A percentile compares a stretch with the other conserved stretches of the same genome.
Evolutionary conservation across 1,140 invertebrate genomes (phyloP).

Genomic region (Aphaenogaster rudis): DNA sequence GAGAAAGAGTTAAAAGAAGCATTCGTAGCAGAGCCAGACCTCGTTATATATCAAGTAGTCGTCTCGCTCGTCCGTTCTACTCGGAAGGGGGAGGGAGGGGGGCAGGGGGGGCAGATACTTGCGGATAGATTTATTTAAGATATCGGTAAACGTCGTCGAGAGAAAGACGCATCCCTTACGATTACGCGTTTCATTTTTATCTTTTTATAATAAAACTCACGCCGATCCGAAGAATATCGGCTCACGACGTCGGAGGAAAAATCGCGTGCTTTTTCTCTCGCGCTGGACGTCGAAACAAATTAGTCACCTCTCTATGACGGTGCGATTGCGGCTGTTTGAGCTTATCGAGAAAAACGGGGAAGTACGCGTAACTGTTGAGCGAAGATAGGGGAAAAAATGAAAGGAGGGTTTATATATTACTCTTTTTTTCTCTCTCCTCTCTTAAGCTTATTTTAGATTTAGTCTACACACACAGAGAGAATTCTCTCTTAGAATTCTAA

Average conservation of each 20-base stretch:
- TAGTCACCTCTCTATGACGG: no score
- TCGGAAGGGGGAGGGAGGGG: neutral
- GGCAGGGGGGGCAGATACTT: neutral
- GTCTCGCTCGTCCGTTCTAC: neutral
- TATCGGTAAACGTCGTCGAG: neutral
- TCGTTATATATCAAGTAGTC: constrained; percentile 13
- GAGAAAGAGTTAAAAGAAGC: constrained; percentile 5
- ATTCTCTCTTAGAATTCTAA: no score
- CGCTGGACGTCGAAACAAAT: neutral
- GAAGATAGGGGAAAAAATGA: neutral
- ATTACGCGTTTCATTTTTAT: neutral
- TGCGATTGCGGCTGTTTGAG: neutral
- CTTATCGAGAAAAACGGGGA: neutral
- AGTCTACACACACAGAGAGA: no score
- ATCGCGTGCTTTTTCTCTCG: neutral
- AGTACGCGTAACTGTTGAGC: neutral
- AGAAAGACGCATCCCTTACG: neutral
- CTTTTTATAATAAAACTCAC: neutral
- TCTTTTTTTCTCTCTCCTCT: no score
- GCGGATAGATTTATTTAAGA: neutral
- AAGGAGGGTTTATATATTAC: neutral
- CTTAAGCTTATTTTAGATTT: no score
- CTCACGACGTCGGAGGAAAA: neutral
- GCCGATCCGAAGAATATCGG: neutral
- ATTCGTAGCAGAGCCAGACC: constrained; percentile 5